Base-by-base conservation (phyloP, 1,140 invertebrate genomes). In the Saccostrea glomerata region DNA sequence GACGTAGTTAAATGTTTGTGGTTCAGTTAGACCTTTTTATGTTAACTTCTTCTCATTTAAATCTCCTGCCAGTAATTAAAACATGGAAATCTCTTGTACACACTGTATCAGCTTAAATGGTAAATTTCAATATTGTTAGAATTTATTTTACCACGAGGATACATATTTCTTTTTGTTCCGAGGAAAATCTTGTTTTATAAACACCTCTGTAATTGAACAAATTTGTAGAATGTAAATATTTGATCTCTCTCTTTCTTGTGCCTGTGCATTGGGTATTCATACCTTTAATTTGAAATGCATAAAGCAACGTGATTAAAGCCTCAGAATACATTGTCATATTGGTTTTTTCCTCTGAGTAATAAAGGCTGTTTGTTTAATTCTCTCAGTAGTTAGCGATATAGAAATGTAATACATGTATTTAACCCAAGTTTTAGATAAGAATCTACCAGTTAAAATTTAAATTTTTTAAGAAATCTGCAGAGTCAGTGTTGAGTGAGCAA, bases 301-400 rank as follows among this genome's bases (percentile, higher is more conserved):
- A 77, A 77, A 77, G 70, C 70, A 77, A 36, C 70, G 25, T 77
- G 25, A 77, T 77, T 77, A 77, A 77, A 36, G 70, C 25, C 25
- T 77, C 15, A 11, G 25, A 77, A 77, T 36, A 77, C 25, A 25
- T 77, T 36, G 23, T 77, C 30, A 23, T 30, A 12, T 77, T 77
- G 70, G 70, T 36, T 77, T 77, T 77, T 30, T 30, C 25, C 23
- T 3, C 30, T 77, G 70, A 36, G 11, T 77, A 30, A 30, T 30
- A 30, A 77, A 77, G 30, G 13, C 23, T 77, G 70, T 77, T 77
- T 77, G 25, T 77, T 77, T 77, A 36, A 77, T 77, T 25, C 15
- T 30, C 30, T 77, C 25, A 30, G 70, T 30, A 36, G 70, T 77
- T 25, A 36, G 25, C 12, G 25, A 30, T 77, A 77, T 30, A 77